phyloP scores from a whole-genome alignment of 1,140 invertebrate species.

The Drosophila funebris region DNA sequence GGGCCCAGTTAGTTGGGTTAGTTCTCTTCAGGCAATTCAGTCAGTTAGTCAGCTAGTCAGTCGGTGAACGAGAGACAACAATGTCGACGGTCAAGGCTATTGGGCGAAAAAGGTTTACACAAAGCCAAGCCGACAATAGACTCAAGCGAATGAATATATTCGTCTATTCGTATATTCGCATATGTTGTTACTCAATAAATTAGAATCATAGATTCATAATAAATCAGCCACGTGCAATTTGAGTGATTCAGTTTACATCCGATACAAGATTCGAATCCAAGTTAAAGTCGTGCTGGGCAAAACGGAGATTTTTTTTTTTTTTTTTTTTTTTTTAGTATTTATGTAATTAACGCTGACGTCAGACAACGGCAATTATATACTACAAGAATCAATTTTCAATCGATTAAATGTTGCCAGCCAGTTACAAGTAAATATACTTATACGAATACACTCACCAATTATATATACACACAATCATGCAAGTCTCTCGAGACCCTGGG shows the following conservation, averaged over 20 bases:
- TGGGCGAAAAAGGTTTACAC: constrained; percentile 50
- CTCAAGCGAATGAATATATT: background rate
- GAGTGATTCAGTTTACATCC: constrained; percentile 60
- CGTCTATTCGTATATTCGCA: background rate
- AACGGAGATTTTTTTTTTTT: constrained; percentile 45
- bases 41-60: constrained; percentile 21
- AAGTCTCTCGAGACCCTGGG: constrained; percentile 15
- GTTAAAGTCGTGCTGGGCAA: constrained; percentile 44
- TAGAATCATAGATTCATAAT: constrained; percentile 26
- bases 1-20: constrained; percentile 29
- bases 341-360: constrained; percentile 79
- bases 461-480: background rate
- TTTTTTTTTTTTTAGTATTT: constrained; percentile 33
- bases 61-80: constrained; percentile 7
- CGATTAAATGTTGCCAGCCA: constrained; percentile 61
- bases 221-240: constrained; percentile 75
- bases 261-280: background rate
- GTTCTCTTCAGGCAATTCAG: constrained; percentile 23
- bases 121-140: constrained; percentile 13
- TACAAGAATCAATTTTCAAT: constrained; percentile 80
- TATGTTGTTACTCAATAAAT: background rate
- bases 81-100: constrained; percentile 72
- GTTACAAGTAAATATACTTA: constrained; percentile 16
- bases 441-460: constrained; percentile 4
- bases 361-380: constrained; percentile 53